Evolutionary conservation across 2,888 invertebrate genomes (phyloP), one percentile per base, ranked within the genome.

Genomic region (Synanthedon myopaeformis): DNA sequence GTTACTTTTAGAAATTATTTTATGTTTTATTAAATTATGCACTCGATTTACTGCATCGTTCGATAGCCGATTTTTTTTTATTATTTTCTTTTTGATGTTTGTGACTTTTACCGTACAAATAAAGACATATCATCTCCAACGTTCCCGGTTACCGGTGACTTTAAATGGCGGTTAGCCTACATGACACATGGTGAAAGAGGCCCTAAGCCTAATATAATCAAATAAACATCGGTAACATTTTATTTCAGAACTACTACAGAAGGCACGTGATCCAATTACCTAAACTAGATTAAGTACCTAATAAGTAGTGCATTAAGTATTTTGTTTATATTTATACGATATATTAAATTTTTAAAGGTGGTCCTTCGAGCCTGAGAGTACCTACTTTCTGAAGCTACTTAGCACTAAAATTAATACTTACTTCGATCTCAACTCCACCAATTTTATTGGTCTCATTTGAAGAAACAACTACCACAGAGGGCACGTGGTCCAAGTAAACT

Each of bases 351-450:
- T 77, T 82, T 89, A 89, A 55, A 90, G 87, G 12, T 55, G 56
- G 55, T 59, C 56, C 56, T 57, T 56, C 53, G 57, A 58, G 54
- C 57, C 58, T 53, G 52, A 60, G 54, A 11, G 3, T 3, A 41
- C 5, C 35, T 35, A 35, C 35, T 35, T 28, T n/a, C 14, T 42
- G 41, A 42, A 52, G 51, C 19, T 48, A 53, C 60, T 57, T 50
- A 45, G 12, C 23, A 48, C 14, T 51, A 1, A 13, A 42, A 51
- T 14, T 45, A 35, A 10, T 8, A 35, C 70, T 64, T 71, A 93
- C 93, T 79, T 93, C 92, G 61, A 93, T 89, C 84, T 94, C 94
- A 35, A 93, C 83, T 3, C 94, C 94, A 3, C 84, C 79, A 58
- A 89, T 86, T 58, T 74, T 75, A 19, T 68, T 73, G 1, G 74